Percentiles rank a stretch among this genome's conserved stretches.
These are phyloP conservation scores for Odontomachus brunneus DNA, from an alignment of 1,140 invertebrate genomes.

Conservation along the genomic window DNA sequence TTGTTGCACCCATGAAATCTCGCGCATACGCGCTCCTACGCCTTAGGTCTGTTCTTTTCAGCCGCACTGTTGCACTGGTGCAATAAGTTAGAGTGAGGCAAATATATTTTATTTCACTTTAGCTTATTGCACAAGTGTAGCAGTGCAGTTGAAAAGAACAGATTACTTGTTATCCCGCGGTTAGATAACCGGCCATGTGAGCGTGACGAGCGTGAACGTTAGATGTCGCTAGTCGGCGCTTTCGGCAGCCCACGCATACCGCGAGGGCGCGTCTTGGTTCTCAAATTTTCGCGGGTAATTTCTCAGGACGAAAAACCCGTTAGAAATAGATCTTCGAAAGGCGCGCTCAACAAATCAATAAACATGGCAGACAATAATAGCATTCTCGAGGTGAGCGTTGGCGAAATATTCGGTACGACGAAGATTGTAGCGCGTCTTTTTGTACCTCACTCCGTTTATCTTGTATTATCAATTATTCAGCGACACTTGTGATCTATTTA, in stretches of 20 bases:
- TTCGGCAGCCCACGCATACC: neutral
- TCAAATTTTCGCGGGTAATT: neutral
- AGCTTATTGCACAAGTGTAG: too few species aligned
- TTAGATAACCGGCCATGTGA: too few species aligned
- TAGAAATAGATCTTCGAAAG: neutral
- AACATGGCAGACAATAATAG: conserved; percentile 20
- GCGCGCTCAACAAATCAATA: neutral
- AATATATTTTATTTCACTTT: too few species aligned
- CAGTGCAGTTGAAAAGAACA: too few species aligned
- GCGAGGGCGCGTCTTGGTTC: neutral
- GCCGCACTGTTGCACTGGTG: too few species aligned
- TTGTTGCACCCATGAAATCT: too few species aligned
- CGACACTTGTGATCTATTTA: neutral
- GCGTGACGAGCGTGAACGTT: too few species aligned
- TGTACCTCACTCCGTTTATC: neutral
- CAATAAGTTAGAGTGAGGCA: too few species aligned
- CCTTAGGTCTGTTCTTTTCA: too few species aligned
- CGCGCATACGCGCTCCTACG: too few species aligned
- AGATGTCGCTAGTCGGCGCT: neutral
- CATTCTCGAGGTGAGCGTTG: neutral
- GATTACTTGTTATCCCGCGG: too few species aligned
- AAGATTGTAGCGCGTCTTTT: neutral
- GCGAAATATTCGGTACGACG: neutral
- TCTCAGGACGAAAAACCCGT: neutral
- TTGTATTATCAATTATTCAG: neutral